Evolutionary conservation across 2,888 invertebrate genomes (phyloP).

Genomic region (Abscondita cerata): DNA sequence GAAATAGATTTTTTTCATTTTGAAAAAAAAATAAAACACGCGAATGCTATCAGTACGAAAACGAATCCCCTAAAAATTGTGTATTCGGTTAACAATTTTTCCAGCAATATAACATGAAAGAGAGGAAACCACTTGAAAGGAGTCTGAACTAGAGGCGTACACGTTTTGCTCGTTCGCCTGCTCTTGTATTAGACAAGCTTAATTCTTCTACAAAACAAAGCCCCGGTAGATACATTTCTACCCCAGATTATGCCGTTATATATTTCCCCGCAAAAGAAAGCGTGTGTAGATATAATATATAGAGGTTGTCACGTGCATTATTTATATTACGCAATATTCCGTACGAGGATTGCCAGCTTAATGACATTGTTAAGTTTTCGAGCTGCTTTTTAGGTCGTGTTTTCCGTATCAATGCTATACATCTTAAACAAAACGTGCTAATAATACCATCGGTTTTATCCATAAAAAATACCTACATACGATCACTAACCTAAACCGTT

Average conservation of each 20-base stretch:
- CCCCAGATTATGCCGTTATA: constrained; percentile 56
- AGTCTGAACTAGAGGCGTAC: constrained; percentile 31
- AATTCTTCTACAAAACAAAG: constrained; percentile 58
- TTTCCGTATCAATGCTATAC: constrained; percentile 14
- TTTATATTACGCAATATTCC: constrained; percentile 54
- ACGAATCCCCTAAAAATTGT: constrained; percentile 13
- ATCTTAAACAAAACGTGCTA: constrained; percentile 16
- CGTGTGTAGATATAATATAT: constrained; percentile 56
- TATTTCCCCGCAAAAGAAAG: constrained; percentile 52
- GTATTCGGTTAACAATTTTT: constrained; percentile 21
- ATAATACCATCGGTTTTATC: constrained; percentile 4
- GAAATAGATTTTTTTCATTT: too few relatives aligned
- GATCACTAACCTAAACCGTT: constrained; percentile 1
- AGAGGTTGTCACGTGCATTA: constrained; percentile 56
- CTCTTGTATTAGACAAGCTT: constrained; percentile 55
- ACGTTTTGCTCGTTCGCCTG: constrained; percentile 39
- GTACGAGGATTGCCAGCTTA: constrained; percentile 52
- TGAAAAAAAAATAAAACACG: too few relatives aligned
- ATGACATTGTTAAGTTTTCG: constrained; percentile 50
- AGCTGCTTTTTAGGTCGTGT: constrained; percentile 25
- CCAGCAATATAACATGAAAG: constrained; percentile 25
- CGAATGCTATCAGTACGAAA: background rate
- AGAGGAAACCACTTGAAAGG: constrained; percentile 26
- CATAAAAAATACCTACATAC: constrained; percentile 10
- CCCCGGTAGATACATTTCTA: constrained; percentile 55